phyloP scores from a whole-genome alignment of 2,888 invertebrate species.

The Drosophila mulleri region DNA sequence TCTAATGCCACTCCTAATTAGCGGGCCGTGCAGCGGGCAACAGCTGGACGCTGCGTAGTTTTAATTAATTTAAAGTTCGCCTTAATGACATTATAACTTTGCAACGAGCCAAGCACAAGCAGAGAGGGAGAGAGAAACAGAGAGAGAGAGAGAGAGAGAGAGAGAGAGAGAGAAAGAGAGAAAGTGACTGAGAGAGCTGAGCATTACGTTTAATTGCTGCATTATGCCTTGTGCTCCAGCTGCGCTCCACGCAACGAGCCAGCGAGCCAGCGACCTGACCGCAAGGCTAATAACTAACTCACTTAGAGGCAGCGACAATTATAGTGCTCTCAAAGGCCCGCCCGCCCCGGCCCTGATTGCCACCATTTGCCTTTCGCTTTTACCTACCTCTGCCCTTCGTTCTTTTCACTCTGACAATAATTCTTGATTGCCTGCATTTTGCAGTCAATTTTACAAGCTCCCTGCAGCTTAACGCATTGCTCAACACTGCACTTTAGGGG shows the following conservation, averaged over 20 bases:
- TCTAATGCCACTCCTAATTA: slow-evolving; percentile 74
- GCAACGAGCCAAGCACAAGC: slow-evolving; percentile 25
- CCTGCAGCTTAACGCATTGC: slow-evolving; percentile 5
- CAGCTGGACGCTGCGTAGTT: slow-evolving; percentile 76
- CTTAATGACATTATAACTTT: slow-evolving; percentile 82
- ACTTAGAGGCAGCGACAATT: slow-evolving; percentile 52
- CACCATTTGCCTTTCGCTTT: neutral
- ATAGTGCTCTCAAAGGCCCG: slow-evolving; percentile 24
- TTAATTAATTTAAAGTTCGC: slow-evolving; percentile 84
- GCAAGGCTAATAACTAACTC: slow-evolving; percentile 46
- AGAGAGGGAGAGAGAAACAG: neutral
- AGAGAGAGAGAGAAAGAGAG: neutral
- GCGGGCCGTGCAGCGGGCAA: slow-evolving; percentile 60
- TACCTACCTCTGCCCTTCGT: neutral
- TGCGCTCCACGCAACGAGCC: slow-evolving; percentile 38
- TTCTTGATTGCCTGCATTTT: slow-evolving; percentile 17
- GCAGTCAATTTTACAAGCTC: slow-evolving; percentile 6
- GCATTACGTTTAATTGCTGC: slow-evolving; percentile 72
- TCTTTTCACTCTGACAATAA: neutral
- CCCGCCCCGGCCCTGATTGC: neutral
- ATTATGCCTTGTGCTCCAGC: slow-evolving; percentile 57
- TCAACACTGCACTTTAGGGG: slow-evolving; percentile 7
- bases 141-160: neutral
- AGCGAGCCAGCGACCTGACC: slow-evolving; percentile 20
- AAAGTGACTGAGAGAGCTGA: slow-evolving; percentile 12